These are phyloP conservation scores for Omphaloscelis lunosa DNA, from an alignment of 2,888 invertebrate species.

Conservation along the genomic window DNA sequence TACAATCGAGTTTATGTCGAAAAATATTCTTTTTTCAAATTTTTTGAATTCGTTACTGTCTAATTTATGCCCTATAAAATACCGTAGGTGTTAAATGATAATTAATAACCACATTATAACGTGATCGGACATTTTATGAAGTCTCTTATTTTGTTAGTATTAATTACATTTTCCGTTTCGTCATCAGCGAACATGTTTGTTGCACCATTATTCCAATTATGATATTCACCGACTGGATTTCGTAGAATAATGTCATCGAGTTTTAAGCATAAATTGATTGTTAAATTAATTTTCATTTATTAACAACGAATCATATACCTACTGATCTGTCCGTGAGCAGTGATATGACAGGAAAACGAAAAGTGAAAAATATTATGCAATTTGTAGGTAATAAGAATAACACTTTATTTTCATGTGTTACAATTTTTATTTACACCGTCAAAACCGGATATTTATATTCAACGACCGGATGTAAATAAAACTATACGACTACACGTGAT, in stretches of 20 bases:
- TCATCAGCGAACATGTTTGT: conserved; percentile 25
- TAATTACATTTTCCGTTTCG: conserved; percentile 19
- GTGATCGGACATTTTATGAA: conserved; percentile 3
- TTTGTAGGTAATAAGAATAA: conserved; percentile 17
- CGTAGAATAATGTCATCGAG: conserved; percentile 4
- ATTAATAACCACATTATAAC: conserved; percentile 6
- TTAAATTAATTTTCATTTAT: background rate
- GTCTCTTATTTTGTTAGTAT: conserved; percentile 23
- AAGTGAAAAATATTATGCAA: background rate
- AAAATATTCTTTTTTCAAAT: background rate
- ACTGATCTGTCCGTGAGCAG: background rate
- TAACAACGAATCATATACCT: background rate
- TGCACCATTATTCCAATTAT: conserved; percentile 16
- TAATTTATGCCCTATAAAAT: background rate
- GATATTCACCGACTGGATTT: background rate
- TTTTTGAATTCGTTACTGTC: background rate
- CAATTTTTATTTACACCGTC: conserved; percentile 50
- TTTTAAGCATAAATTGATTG: background rate
- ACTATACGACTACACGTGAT: conserved; percentile 68
- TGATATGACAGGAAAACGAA: background rate
- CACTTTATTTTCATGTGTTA: conserved; percentile 8
- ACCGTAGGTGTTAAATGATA: background rate
- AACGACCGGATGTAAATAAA: conserved; percentile 74
- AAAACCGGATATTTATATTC: conserved; percentile 64
- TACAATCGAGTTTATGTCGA: background rate